Conservation (phyloP, 2,797 vertebrate species). For the Sternotherus odoratus region DNA sequence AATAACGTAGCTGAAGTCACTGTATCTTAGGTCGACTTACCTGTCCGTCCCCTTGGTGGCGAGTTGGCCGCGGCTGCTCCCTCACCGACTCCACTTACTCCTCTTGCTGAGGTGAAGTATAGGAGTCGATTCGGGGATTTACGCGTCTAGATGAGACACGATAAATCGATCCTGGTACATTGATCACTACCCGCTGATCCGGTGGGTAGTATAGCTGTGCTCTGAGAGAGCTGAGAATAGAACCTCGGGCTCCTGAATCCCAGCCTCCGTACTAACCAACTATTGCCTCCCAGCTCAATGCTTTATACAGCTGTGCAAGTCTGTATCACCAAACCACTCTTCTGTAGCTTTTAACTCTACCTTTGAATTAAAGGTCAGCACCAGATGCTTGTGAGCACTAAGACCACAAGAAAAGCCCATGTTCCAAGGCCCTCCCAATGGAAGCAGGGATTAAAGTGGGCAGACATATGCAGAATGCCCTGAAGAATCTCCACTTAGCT, state of each 20-base stretch:
- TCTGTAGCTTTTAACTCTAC: neutral
- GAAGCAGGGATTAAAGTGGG: neutral
- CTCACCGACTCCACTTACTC: no score
- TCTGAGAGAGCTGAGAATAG: slow-evolving; percentile 11
- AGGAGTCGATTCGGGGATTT: no score
- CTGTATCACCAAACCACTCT: neutral
- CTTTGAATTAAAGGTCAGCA: neutral
- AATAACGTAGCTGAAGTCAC: no score
- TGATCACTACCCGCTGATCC: no score
- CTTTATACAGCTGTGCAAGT: slow-evolving; percentile 11
- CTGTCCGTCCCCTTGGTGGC: no score
- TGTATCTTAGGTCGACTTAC: no score
- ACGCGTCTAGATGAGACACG: no score
- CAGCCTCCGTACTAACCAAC: slow-evolving; percentile 29
- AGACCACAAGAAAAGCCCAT: neutral
- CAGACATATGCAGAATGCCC: neutral
- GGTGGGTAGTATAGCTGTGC: no score
- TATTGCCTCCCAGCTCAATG: neutral
- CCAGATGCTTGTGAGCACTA: neutral
- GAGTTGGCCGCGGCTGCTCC: no score
- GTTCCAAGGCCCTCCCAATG: neutral
- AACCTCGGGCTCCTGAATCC: neutral
- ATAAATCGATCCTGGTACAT: no score
- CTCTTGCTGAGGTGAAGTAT: no score
- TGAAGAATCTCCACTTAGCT: neutral